Conservation (phyloP, 2,888 invertebrate genomes). For the Meta bourneti region DNA sequence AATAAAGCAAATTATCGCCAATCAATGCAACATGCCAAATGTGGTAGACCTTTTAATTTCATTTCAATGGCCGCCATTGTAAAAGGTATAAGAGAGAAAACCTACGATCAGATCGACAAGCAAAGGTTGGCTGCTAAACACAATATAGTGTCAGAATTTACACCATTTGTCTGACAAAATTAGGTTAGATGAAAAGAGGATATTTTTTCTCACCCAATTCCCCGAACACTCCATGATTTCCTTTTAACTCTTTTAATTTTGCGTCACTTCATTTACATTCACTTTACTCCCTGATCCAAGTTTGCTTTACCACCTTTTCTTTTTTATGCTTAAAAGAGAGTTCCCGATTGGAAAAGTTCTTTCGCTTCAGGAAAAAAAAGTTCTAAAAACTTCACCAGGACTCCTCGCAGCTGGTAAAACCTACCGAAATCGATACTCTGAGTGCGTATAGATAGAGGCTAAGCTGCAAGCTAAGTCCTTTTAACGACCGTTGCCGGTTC, state of each 20-base stretch:
- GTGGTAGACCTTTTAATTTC: too few relatives aligned
- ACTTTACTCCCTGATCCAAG: not conserved
- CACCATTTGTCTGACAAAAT: not conserved
- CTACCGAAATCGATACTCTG: slow-evolving; percentile 28
- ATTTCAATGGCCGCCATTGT: too few relatives aligned
- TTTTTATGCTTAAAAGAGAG: slow-evolving; percentile 12
- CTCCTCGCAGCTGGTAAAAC: not conserved
- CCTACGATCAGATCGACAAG: too few relatives aligned
- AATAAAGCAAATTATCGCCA: too few relatives aligned
- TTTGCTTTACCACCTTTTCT: slow-evolving; percentile 1
- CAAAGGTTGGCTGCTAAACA: too few relatives aligned
- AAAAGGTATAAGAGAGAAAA: too few relatives aligned
- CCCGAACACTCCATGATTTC: not conserved
- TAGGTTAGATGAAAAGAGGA: not conserved
- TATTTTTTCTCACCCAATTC: not conserved
- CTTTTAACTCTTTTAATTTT: not conserved
- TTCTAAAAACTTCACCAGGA: not conserved
- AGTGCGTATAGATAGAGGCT: slow-evolving; percentile 13
- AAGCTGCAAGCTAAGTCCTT: slow-evolving; percentile 6
- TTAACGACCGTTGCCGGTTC: slow-evolving; percentile 19
- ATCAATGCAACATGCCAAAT: too few relatives aligned
- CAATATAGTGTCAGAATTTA: not conserved
- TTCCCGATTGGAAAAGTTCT: not conserved
- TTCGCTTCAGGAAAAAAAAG: not conserved
- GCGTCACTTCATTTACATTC: not conserved